Evolutionary conservation across 2,797 vertebrate genomes (phyloP), one percentile per base, ranked within the genome.

Genomic region (Prunella strophiata): DNA sequence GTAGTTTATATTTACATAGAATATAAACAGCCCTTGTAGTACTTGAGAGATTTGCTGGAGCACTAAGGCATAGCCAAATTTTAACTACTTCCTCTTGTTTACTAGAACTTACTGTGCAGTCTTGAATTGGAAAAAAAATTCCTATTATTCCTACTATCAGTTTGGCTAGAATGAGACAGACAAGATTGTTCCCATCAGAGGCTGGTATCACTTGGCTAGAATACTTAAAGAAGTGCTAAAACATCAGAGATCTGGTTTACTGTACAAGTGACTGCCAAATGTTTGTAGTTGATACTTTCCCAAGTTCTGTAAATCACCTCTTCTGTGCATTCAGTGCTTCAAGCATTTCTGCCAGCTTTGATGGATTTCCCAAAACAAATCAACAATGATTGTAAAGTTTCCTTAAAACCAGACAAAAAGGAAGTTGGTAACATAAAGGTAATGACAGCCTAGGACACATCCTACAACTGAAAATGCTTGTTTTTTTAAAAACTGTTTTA

Each of bases 231-330:
- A 68, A 95, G 43, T 67, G 57, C 67, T 96, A 74, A 89, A 96
- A 96, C 96, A 83, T 77, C 72, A 74, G 84, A 88, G 74, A 12
- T 62, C 68, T 82, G 78, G 55, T 93, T 89, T 94, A 94, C 51
- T 73, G 47, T 76, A 73, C 57, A 30, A 40, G 20, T 91, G 79
- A 88, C 80, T 96, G 95, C 93, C 72, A 94, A 94, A 89, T 88
- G 90, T 91, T 96, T 96, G 85, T 81, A 92, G 91, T 55, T 96
- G 91, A 96, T 86, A 86, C 96, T 97, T 96, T 81, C 23, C 2
- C 45, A 95, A 89, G 88, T 88, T 95, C 94, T 94, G 93, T 85
- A 95, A 94, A 97, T 96, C 92, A 89, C 59, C 57, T 89, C 81
- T 96, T 93, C 85, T 52, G 51, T 61, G 85, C 86, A 68, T 88